phyloP scores from a whole-genome alignment of 2,113 vertebrate species.

The Budorcas taxicolor region DNA sequence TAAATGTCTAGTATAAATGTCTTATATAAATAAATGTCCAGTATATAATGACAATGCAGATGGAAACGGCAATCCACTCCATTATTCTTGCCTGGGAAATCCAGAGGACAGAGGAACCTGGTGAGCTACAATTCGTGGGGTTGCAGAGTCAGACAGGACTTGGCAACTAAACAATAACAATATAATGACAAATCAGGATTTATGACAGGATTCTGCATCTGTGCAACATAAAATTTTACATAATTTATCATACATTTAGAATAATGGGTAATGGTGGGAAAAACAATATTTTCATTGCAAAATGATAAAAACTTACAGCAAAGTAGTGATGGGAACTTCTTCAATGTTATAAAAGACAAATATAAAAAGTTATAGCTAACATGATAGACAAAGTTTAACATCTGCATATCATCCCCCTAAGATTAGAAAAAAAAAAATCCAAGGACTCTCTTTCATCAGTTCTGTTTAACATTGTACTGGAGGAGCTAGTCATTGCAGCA shows the following conservation, averaged over 20 bases:
- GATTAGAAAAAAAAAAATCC: background rate
- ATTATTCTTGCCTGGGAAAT: background rate
- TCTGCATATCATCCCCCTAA: background rate
- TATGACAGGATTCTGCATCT: background rate
- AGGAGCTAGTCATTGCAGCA: background rate
- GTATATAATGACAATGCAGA: background rate
- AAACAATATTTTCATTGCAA: background rate
- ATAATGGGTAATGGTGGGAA: background rate
- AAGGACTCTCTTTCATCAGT: background rate
- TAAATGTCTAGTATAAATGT: background rate
- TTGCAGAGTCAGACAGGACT: background rate
- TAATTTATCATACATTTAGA: background rate
- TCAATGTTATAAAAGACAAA: background rate
- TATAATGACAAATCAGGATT: background rate
- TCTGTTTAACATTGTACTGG: background rate
- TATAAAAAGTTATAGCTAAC: background rate
- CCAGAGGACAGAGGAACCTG: background rate
- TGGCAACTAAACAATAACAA: background rate
- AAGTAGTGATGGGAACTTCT: background rate
- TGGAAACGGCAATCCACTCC: background rate
- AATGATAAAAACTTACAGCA: background rate
- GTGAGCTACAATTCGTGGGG: rapidly evolving
- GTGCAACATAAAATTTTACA: background rate
- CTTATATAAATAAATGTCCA: background rate
- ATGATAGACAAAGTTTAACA: background rate